A percentile compares a stretch with the other conserved stretches of the same genome.
Conservation (phyloP, 2,113 vertebrate species). For the Mustela nigripes region DNA sequence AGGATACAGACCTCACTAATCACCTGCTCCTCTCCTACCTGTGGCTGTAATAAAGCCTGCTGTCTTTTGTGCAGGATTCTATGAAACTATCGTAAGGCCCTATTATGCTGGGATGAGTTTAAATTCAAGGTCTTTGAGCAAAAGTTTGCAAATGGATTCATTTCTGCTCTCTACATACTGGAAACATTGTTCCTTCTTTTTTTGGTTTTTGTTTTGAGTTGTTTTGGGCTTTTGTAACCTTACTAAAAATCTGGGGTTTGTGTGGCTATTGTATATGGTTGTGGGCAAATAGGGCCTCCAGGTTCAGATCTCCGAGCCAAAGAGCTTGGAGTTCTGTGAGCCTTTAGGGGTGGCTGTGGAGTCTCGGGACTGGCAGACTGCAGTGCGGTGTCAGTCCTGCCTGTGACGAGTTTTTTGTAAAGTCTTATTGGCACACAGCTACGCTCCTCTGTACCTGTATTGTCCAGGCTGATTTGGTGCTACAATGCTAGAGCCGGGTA, state of each 20-base stretch:
- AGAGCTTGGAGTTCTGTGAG: background rate
- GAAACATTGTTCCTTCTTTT: background rate
- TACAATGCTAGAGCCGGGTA: background rate
- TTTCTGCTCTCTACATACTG: background rate
- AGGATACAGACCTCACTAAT: conserved; percentile 15
- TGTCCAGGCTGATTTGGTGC: background rate
- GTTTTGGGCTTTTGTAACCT: background rate
- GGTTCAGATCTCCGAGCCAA: background rate
- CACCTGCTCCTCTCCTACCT: background rate
- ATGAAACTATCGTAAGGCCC: background rate
- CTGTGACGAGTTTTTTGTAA: background rate
- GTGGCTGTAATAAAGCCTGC: background rate
- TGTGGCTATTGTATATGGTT: background rate
- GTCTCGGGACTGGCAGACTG: background rate
- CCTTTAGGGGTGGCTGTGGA: background rate
- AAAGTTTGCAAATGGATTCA: background rate
- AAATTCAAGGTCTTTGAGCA: background rate
- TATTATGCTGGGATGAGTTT: background rate
- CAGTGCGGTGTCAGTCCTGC: background rate
- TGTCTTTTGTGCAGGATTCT: background rate
- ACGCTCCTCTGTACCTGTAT: background rate
- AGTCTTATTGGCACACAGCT: background rate
- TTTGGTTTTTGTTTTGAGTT: background rate
- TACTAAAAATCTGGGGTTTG: background rate
- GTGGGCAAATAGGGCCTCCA: background rate